phyloP scores from a whole-genome alignment of 2,113 vertebrate genomes.

The Tringa solitaria region DNA sequence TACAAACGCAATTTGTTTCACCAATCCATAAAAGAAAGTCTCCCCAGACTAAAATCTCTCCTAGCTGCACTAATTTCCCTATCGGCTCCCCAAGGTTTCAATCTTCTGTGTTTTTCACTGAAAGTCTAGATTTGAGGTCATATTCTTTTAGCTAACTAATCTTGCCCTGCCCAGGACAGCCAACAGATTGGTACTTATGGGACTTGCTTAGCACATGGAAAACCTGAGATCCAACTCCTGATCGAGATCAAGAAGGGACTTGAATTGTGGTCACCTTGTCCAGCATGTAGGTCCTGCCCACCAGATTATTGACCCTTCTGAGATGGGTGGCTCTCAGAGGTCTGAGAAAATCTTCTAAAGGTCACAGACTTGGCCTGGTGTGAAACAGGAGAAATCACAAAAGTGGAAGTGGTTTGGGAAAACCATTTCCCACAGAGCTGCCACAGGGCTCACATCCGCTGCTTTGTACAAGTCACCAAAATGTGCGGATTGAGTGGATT shows the following conservation, averaged over 20 bases:
- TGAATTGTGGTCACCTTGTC: neutral
- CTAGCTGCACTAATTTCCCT: neutral
- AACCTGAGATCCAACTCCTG: neutral
- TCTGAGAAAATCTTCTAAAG: neutral
- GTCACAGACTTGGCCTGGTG: neutral
- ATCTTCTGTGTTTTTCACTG: neutral
- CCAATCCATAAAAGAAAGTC: neutral
- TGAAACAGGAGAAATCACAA: neutral
- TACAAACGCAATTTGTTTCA: neutral
- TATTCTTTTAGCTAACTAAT: neutral
- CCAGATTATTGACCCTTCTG: neutral
- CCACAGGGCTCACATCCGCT: neutral
- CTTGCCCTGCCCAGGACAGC: neutral
- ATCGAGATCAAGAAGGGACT: neutral
- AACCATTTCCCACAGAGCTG: neutral
- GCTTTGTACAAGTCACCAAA: neutral
- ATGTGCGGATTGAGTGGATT: neutral
- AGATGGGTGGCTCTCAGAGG: neutral
- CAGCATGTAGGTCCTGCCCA: neutral
- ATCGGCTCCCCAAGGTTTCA: neutral
- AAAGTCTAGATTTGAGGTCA: neutral
- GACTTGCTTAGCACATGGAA: neutral
- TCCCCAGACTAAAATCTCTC: neutral
- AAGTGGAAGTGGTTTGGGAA: constrained; percentile 24
- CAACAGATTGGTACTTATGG: neutral